Base-by-base conservation (phyloP, 2,113 vertebrate genomes). In the Takifugu bimaculatus region DNA sequence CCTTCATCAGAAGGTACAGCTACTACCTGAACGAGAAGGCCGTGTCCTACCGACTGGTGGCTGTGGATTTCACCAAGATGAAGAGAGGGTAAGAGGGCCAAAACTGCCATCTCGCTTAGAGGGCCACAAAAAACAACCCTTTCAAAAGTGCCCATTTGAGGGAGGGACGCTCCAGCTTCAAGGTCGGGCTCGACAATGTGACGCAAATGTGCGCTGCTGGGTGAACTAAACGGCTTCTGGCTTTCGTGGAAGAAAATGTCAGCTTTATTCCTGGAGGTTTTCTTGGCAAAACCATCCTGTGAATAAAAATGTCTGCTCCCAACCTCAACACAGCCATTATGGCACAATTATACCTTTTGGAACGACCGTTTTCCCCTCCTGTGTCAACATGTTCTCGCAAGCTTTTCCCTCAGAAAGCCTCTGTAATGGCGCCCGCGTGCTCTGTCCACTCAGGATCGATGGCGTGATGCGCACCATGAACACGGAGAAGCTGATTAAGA, bases 21-120 rank as follows among this genome's bases (percentile, higher is more conserved):
- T 93, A 92, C 75, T 99, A 97, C 86, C 91, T 99, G 91, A 98
- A 97, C 54, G 95, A 98, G 89, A 98, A 97, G 88, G 96, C 94
- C 68, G 93, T 97, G 79, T 93, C 95, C 6, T 99, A 94, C 77
- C 91, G 96, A 76, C 91, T 94, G 80, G 93, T 97, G 68, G 91
- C 94, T 55, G 94, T 93, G 79, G 96, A 98, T 87, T 94, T 98
- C 90, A 96, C 94, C 87, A 97, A 98, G 91, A 93, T 93, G 94
- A 98, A 96, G 85, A 91, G 93, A 79, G 96, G 95, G 96, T 98
- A 76, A 28, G 59, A 1, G 2, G 44, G 5, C 4, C 9, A 48
- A 14, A 48, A 14, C 13, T 4, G 4, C 9, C 4, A 1, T 1
- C 45, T 15, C 15, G 4, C 14, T 51, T 47, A 10, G 35, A 39